Percentiles rank a stretch among this genome's conserved stretches.
These are phyloP conservation scores for Kryptolebias marmoratus DNA, from an alignment of 2,113 vertebrate genomes.

Conservation along the genomic window DNA sequence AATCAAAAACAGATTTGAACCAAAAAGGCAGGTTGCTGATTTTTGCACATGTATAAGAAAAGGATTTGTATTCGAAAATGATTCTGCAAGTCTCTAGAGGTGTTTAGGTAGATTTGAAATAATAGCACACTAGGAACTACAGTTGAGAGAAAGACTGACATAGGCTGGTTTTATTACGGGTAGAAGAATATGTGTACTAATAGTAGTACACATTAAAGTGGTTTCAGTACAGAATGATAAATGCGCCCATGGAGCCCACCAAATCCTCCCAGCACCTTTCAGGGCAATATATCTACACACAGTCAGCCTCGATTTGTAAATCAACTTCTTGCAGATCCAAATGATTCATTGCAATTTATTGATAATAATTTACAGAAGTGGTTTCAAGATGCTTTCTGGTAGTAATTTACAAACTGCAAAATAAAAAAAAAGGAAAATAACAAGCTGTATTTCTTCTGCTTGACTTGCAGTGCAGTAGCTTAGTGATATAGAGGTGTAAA, in stretches of 20 bases:
- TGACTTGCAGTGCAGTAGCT: constrained; percentile 58
- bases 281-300: constrained; percentile 67
- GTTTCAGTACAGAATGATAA: constrained; percentile 72
- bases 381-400: constrained; percentile 75
- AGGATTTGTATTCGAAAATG: background rate
- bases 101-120: constrained; percentile 3
- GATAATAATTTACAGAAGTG: constrained; percentile 80
- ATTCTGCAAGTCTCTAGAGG: background rate
- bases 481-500: constrained; percentile 65
- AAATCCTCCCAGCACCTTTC: constrained; percentile 69
- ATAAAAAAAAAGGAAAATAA: constrained; percentile 52
- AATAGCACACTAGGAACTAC: background rate
- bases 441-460: constrained; percentile 63
- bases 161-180: constrained; percentile 29
- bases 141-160: constrained; percentile 27
- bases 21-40: background rate
- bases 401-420: constrained; percentile 73
- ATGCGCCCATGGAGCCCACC: constrained; percentile 65
- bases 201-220: constrained; percentile 65
- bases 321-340: constrained; percentile 71
- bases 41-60: background rate
- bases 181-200: constrained; percentile 64
- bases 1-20: background rate
- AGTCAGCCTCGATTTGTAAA: constrained; percentile 77
- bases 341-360: constrained; percentile 81